Evolutionary conservation across 2,888 invertebrate genomes (phyloP), one percentile per base, ranked within the genome.

Genomic region (Alloplasta piceator): DNA sequence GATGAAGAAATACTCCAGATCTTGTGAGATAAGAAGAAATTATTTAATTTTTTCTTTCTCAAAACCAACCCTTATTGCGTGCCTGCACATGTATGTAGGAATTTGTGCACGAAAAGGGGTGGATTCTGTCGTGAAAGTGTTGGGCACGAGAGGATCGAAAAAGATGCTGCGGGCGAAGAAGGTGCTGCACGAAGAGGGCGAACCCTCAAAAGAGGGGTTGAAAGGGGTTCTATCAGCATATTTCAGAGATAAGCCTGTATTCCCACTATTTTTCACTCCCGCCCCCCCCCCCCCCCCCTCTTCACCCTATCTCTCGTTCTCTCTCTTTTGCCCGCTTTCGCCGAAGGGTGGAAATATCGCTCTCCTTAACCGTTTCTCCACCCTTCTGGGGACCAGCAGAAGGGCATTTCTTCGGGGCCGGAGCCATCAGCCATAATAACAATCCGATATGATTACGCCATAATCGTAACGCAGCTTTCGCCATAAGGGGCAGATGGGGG

Each of bases 361-460:
- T 84, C 52, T 41, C 56, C 58, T 48, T 26, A 26, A 26, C 26
- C 56, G 68, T 55, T 82, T 71, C 78, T 84, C 83, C 70, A 87
- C 83, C 76, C 87, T 86, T 87, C 85, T 84, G 86, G 43, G 43
- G 41, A 36, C 10, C 9, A 26, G 26, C 26, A 72, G 10, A 9
- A 64, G 10, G n/a, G 55, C 39, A 55, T 16, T 36, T 26, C 56
- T 10, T 38, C 6, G n/a, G n/a, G 48, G 66, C 70, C 89, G 87
- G 89, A 88, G 88, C 90, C 90, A 91, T 91, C 91, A 91, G 90
- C 89, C 90, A 90, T 91, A 91, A 92, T 92, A 92, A 92, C 92
- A 92, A 92, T 92, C 91, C 92, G 92, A 92, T 92, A 92, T 91
- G 91, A 92, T 92, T 92, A 90, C 90, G 87, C 91, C 88, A 91